These are phyloP conservation scores for Gasteruption jaculator DNA, from an alignment of 2,888 invertebrate species.

Conservation along the genomic window DNA sequence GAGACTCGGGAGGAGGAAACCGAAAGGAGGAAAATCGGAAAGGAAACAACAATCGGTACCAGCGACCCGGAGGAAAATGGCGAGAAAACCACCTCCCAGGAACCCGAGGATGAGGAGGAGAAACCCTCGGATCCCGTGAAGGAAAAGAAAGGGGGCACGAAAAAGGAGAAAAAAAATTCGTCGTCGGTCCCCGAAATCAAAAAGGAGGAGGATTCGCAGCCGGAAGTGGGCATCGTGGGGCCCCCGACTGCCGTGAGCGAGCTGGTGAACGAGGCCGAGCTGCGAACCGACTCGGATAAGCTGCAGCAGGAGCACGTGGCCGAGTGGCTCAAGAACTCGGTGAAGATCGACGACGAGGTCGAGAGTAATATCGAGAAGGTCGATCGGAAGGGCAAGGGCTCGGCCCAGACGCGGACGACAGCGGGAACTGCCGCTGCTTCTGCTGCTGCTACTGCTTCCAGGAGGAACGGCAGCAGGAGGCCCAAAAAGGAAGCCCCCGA, in stretches of 20 bases:
- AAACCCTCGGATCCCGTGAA: neutral
- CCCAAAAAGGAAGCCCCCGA: constrained; percentile 25
- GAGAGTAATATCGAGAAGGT: too few species aligned
- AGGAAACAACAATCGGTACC: constrained; percentile 16
- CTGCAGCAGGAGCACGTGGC: constrained; percentile 46
- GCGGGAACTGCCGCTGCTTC: constrained; percentile 11
- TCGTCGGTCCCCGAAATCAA: neutral
- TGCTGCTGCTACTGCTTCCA: too few species aligned
- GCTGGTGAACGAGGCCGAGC: constrained; percentile 39
- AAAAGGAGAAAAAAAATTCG: neutral
- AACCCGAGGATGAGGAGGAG: constrained; percentile 9
- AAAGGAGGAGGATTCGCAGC: constrained; percentile 19
- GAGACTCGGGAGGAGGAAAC: constrained; percentile 7
- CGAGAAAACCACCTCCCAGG: constrained; percentile 23
- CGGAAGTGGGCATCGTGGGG: constrained; percentile 42
- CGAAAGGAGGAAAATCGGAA: constrained; percentile 16
- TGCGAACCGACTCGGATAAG: constrained; percentile 36
- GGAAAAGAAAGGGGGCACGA: neutral
- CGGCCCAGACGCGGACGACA: neutral
- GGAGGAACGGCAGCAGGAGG: constrained; percentile 21
- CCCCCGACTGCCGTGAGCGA: constrained; percentile 42
- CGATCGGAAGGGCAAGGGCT: constrained; percentile 21
- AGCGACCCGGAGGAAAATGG: constrained; percentile 19
- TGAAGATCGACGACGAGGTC: constrained; percentile 33
- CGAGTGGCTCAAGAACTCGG: constrained; percentile 52